phyloP scores from a whole-genome alignment of 2,113 vertebrate genomes.

The Cheirogaleus medius region DNA sequence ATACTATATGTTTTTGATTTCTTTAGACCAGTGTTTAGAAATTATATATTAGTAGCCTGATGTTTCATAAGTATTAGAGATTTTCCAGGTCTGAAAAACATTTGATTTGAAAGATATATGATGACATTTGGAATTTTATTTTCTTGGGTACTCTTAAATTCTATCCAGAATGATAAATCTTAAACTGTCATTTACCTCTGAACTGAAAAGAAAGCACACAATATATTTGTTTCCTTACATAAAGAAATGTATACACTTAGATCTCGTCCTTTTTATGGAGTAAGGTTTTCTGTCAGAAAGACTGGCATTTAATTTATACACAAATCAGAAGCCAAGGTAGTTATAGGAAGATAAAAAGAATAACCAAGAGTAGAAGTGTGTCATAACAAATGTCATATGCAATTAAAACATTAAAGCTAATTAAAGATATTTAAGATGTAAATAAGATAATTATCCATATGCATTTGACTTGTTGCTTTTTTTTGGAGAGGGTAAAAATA shows the following conservation, averaged over 20 bases:
- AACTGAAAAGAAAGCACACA: constrained; percentile 37
- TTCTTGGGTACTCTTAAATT: background rate
- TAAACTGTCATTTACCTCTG: constrained; percentile 30
- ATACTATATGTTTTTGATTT: background rate
- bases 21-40: background rate
- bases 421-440: constrained; percentile 16
- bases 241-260: background rate
- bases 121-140: constrained; percentile 5
- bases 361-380: background rate
- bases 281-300: constrained; percentile 6
- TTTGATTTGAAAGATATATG: constrained; percentile 47
- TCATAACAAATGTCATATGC: background rate
- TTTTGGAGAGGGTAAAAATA: background rate
- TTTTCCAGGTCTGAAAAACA: constrained; percentile 2
- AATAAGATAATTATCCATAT: background rate
- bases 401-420: background rate
- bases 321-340: background rate
- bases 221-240: constrained; percentile 14
- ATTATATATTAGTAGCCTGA: background rate
- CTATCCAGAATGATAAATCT: background rate
- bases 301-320: background rate
- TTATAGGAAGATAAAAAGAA: constrained; percentile 29
- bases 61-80: constrained; percentile 28
- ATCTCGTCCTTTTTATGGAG: background rate
- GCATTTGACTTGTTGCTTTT: constrained; percentile 9